Evolutionary conservation across 2,797 vertebrate species (phyloP).

Genomic region (Orientallactaga sibirica): DNA sequence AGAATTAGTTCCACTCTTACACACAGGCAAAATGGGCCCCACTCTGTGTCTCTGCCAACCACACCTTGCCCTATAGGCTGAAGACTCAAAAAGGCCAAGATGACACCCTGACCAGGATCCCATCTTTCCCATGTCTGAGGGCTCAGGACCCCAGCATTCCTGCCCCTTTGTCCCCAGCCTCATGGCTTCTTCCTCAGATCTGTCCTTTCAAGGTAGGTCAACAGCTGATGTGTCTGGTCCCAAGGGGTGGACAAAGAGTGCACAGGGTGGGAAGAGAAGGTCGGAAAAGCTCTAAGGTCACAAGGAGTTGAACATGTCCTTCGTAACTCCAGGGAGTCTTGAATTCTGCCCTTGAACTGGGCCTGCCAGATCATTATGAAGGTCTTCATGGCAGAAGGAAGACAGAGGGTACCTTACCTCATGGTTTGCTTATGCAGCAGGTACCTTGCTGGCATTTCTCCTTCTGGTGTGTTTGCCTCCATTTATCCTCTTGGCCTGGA

Average conservation of each 20-base stretch:
- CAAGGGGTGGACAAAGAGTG: neutral
- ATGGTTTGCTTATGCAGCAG: neutral
- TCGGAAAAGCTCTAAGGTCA: neutral
- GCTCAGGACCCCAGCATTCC: neutral
- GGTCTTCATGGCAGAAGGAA: neutral
- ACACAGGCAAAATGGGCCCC: neutral
- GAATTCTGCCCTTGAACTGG: neutral
- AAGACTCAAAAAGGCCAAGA: neutral
- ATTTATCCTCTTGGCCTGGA: neutral
- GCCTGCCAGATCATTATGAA: neutral
- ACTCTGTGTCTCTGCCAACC: neutral
- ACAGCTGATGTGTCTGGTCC: neutral
- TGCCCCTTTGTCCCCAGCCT: neutral
- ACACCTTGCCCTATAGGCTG: neutral
- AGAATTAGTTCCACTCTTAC: neutral
- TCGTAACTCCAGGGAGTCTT: neutral
- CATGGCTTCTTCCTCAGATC: neutral
- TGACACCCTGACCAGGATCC: neutral
- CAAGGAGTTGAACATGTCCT: neutral
- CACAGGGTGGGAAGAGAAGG: neutral
- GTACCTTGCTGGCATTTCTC: neutral
- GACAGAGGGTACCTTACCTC: neutral
- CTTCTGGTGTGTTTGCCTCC: neutral
- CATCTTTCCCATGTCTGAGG: neutral
- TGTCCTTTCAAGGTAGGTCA: neutral